phyloP scores from a whole-genome alignment of 1,140 invertebrate genomes.

The Pteromalus puparum region DNA sequence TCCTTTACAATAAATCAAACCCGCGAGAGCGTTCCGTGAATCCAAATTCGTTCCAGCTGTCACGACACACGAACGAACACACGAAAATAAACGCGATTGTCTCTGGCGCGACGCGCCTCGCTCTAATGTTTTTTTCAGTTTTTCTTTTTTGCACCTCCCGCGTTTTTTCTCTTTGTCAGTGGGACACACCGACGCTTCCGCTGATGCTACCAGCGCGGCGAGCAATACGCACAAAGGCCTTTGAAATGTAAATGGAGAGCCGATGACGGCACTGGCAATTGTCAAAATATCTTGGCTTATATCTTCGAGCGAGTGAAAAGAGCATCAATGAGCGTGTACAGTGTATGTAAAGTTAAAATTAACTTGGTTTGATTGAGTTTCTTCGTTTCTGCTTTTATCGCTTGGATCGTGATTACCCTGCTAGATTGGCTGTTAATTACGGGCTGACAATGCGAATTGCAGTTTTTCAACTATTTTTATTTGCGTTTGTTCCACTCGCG shows the following conservation, averaged over 20 bases:
- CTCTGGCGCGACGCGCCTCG: neutral
- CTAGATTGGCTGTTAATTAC: neutral
- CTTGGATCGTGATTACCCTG: neutral
- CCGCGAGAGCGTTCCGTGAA: neutral
- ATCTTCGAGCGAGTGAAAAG: constrained; percentile 51
- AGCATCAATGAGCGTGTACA: constrained; percentile 3
- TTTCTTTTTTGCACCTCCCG: neutral
- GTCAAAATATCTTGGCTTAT: constrained; percentile 30
- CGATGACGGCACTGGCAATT: constrained; percentile 50
- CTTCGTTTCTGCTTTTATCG: neutral
- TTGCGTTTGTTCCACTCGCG: neutral
- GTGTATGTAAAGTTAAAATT: neutral
- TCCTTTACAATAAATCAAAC: neutral
- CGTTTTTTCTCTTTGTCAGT: neutral
- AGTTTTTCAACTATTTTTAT: neutral
- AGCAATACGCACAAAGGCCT: constrained; percentile 49
- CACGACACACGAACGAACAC: neutral
- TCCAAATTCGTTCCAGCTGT: neutral
- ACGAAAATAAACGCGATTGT: neutral
- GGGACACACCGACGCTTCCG: neutral
- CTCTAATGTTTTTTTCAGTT: neutral
- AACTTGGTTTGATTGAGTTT: constrained; percentile 10
- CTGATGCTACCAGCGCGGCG: constrained; percentile 44
- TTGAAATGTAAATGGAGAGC: constrained; percentile 59
- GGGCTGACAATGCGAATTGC: neutral